phyloP scores from a whole-genome alignment of 2,797 vertebrate genomes.

The Intellagama lesueurii region DNA sequence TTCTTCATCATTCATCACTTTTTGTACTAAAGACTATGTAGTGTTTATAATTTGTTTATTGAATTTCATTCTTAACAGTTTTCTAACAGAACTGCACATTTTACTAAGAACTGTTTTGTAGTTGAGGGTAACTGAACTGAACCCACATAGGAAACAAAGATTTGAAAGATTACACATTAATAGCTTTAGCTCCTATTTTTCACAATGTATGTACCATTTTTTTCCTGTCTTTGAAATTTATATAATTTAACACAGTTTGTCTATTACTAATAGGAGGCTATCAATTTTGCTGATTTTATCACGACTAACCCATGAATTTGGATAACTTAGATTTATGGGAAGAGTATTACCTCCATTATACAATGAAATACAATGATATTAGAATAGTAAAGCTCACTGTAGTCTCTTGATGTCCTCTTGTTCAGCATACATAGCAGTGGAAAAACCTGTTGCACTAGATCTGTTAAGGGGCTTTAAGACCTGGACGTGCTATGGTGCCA shows the following conservation, averaged over 20 bases:
- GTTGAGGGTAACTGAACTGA: neutral
- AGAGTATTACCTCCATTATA: conserved; percentile 32
- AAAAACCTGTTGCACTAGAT: neutral
- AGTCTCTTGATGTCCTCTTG: conserved; percentile 34
- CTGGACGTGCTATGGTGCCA: neutral
- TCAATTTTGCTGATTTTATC: conserved; percentile 50
- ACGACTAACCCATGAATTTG: conserved; percentile 48
- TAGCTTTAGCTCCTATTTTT: neutral
- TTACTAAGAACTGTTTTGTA: conserved; percentile 9
- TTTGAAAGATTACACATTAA: neutral
- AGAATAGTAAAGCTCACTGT: conserved; percentile 39
- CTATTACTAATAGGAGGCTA: conserved; percentile 37
- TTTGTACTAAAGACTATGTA: neutral
- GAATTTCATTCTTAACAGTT: neutral
- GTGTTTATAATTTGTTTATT: neutral
- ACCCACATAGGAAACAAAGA: neutral
- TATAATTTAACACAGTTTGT: conserved; percentile 12
- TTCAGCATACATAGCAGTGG: conserved; percentile 37
- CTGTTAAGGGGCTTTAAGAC: neutral
- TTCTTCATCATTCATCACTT: too few species aligned
- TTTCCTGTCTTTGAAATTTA: neutral
- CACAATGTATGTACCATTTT: rapidly evolving
- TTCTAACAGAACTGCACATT: conserved; percentile 26
- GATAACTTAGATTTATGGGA: conserved; percentile 43
- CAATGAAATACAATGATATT: conserved; percentile 47